These are phyloP conservation scores for Lycophotia porphyrea DNA, from an alignment of 2,888 invertebrate genomes.

Conservation along the genomic window DNA sequence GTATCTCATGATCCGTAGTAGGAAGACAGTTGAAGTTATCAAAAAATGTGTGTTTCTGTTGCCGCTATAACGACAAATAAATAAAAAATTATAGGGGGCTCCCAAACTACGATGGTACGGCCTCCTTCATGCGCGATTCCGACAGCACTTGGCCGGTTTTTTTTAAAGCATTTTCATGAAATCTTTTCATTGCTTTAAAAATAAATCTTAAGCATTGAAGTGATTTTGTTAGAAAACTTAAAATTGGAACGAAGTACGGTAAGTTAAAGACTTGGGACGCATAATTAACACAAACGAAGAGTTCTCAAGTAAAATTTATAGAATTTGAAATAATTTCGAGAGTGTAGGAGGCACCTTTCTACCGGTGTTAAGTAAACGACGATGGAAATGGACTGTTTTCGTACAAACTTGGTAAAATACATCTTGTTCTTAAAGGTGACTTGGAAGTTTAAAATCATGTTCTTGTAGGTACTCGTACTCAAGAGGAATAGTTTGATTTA, in stretches of 20 bases:
- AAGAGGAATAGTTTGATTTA: neutral
- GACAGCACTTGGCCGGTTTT: too few species aligned
- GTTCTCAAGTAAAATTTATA: slow-evolving; percentile 44
- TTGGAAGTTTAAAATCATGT: slow-evolving; percentile 21
- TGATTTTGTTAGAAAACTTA: slow-evolving; percentile 34
- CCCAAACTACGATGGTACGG: too few species aligned
- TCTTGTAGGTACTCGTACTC: neutral
- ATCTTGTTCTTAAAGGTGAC: slow-evolving; percentile 2
- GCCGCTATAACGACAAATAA: too few species aligned
- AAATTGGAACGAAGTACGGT: slow-evolving; percentile 6
- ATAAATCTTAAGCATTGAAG: neutral
- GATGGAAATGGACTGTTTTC: slow-evolving; percentile 16
- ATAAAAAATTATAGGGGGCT: too few species aligned
- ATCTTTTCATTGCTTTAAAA: neutral
- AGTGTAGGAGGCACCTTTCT: slow-evolving; percentile 39
- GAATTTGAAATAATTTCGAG: slow-evolving; percentile 48
- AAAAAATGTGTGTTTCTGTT: too few species aligned
- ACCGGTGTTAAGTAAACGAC: slow-evolving; percentile 20
- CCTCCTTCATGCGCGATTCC: too few species aligned
- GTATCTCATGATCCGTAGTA: too few species aligned
- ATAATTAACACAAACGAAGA: slow-evolving; percentile 50
- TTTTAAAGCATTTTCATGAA: too few species aligned
- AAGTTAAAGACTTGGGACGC: slow-evolving; percentile 20
- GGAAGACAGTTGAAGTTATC: too few species aligned
- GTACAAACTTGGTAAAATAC: slow-evolving; percentile 21